Conservation (phyloP, 2,797 vertebrate species). For the Dermochelys coriacea region DNA sequence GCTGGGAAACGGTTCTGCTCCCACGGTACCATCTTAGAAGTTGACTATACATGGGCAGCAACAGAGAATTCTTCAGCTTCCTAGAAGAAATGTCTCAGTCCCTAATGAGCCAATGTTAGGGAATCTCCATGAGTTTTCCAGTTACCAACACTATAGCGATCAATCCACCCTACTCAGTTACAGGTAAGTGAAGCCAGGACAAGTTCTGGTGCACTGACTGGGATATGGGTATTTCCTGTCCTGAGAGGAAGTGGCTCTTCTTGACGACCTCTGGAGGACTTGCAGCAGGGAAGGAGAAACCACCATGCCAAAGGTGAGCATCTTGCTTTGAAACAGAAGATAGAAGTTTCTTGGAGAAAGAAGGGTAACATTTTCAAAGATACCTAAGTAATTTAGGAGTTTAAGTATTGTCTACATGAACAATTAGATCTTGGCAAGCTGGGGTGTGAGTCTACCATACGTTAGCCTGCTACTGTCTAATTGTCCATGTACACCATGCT, state of each 20-base stretch:
- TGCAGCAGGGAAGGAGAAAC: background rate
- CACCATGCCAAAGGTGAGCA: background rate
- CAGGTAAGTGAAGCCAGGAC: background rate
- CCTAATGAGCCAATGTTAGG: background rate
- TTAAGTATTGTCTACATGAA: too few species aligned
- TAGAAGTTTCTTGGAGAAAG: background rate
- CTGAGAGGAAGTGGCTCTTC: background rate
- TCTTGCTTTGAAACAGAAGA: background rate
- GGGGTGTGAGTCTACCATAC: too few species aligned
- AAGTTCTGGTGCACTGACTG: background rate
- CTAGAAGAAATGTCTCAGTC: background rate
- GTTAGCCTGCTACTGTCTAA: too few species aligned
- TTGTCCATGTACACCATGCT: too few species aligned
- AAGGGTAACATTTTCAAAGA: background rate
- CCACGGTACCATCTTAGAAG: background rate
- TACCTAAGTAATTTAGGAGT: too few species aligned
- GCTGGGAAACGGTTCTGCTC: background rate
- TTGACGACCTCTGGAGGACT: background rate
- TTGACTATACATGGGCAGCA: background rate
- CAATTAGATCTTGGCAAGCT: too few species aligned
- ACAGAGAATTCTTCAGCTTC: background rate
- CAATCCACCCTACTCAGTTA: background rate
- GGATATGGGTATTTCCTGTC: background rate
- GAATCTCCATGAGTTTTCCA: background rate
- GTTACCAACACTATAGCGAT: background rate